These are phyloP conservation scores for Acrobasis suavella DNA, from an alignment of 2,888 invertebrate genomes.

Conservation along the genomic window DNA sequence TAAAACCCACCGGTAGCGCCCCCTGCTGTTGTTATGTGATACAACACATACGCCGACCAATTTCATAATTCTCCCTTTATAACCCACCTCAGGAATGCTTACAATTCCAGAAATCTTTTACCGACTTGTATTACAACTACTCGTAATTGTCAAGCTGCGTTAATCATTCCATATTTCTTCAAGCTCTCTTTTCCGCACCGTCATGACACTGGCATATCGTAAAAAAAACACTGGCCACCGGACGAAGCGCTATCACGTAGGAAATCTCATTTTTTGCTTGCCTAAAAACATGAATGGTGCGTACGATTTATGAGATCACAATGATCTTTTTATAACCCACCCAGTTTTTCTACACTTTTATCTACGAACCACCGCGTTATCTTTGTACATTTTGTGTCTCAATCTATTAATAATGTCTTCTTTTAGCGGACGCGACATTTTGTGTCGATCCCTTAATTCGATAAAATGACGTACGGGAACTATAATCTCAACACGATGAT, in stretches of 20 bases:
- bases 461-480: constrained; percentile 53
- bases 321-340: constrained; percentile 73
- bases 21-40: constrained; percentile 70
- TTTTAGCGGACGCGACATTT: constrained; percentile 68
- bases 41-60: constrained; percentile 67
- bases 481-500: constrained; percentile 40
- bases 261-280: constrained; percentile 74
- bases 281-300: constrained; percentile 76
- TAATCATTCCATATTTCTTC: constrained; percentile 22
- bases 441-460: constrained; percentile 61
- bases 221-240: constrained; percentile 67
- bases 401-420: constrained; percentile 80
- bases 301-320: constrained; percentile 80
- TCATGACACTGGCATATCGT: constrained; percentile 45
- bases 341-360: constrained; percentile 50
- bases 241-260: constrained; percentile 73
- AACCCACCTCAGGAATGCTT: constrained; percentile 39
- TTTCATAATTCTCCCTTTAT: constrained; percentile 51
- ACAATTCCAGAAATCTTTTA: constrained; percentile 41
- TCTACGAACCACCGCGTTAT: constrained; percentile 57
- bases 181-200: constrained; percentile 40
- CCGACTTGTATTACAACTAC: constrained; percentile 37
- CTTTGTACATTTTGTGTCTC: constrained; percentile 76
- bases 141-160: constrained; percentile 30
- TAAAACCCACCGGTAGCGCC: constrained; percentile 70